Evolutionary conservation across 37 sponge, comb jelly and placozoan genomes (phyloP), one percentile per base, ranked within the genome.

Genomic region (Geodia barretti): DNA sequence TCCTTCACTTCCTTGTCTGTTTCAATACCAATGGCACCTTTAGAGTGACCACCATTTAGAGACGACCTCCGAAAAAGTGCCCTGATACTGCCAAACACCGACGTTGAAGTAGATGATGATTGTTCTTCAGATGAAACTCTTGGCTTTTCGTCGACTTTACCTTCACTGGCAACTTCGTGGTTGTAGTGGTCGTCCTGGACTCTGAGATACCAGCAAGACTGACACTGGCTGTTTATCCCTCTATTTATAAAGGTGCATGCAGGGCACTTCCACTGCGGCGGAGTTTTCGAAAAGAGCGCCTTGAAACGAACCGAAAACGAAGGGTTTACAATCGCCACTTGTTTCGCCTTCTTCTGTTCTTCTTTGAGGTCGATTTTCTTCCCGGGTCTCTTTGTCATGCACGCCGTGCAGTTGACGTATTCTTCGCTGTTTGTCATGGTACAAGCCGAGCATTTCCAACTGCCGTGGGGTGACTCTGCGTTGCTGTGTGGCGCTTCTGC

Each of bases 381-480:
- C 19, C 69, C 75, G 0, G 77, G 71, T 29, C 67, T 82, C 29
- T 34, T 24, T 40, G 33, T 31, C 39, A 81, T 36, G 39, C 89
- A 88, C 7, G 47, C 20, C 34, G 41, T 30, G 36, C 89, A 88
- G 66, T 83, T 67, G 2, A 77, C 11, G 1, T 68, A 26, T 24
- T 65, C 11, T 28, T 39, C 39, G 31, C 4, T 8, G 79, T 88
- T 88, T 64, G 71, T n/a, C 33, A 41, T 37, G 41, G 89, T 88
- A 39, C 89, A 88, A 1, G 8, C 21, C 1, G 60, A 38, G 54
- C 89, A 88, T 25, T 40, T 54, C 89, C 89, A 88, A 14, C 14
- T 47, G 54, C 14, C n/a, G n/a, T n/a, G n/a, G n/a, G n/a, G n/a
- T n/a, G n/a, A n/a, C n/a, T n/a, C n/a, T n/a, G n/a, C n/a, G n/a